Percentiles rank a stretch among this genome's conserved stretches.
These are phyloP conservation scores for Clupea harengus DNA, from an alignment of 2,113 vertebrate genomes.

Conservation along the genomic window DNA sequence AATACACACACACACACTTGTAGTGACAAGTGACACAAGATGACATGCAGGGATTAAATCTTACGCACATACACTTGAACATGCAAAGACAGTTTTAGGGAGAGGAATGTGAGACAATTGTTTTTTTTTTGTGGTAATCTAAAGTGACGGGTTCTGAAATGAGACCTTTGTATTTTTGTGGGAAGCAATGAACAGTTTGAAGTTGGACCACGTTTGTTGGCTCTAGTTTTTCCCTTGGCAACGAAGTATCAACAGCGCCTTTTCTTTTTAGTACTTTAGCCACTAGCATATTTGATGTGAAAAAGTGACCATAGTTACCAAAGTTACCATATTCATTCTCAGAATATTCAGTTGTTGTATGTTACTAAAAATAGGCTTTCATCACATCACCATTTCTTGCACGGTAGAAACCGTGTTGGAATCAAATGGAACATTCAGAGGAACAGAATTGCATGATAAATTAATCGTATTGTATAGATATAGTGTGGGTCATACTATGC, in stretches of 20 bases:
- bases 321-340: too few relatives aligned
- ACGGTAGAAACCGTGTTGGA: background rate
- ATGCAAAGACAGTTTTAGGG: background rate
- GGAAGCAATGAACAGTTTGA: background rate
- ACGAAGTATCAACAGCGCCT: background rate
- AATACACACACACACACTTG: background rate
- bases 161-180: slow-evolving; percentile 11
- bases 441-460: background rate
- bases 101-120: background rate
- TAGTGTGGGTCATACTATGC: too few relatives aligned
- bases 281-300: background rate
- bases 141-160: slow-evolving; percentile 5
- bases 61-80: background rate
- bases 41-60: background rate
- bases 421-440: background rate
- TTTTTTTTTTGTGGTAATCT: background rate
- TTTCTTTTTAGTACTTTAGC: background rate
- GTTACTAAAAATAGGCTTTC: background rate
- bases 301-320: background rate
- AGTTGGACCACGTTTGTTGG: background rate
- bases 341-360: too few relatives aligned
- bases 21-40: too few relatives aligned
- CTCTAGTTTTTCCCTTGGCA: slow-evolving; percentile 5
- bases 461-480: too few relatives aligned
- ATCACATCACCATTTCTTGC: background rate